Evolutionary conservation across 2,797 vertebrate genomes (phyloP).

Genomic region (Syngnathus acus): DNA sequence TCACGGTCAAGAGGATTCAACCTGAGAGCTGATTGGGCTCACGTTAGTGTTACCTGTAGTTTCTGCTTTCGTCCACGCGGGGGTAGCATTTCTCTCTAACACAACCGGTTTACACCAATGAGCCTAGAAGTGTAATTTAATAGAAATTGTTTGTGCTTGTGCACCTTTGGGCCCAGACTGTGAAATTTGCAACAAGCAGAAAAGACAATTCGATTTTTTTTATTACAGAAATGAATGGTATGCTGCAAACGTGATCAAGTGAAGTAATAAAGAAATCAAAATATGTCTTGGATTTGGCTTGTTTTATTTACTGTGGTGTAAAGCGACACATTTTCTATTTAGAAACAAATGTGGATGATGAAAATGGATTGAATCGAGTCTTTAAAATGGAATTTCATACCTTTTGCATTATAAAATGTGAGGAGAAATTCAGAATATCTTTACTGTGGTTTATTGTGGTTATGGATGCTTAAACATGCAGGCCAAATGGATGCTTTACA

Average conservation of each 20-base stretch:
- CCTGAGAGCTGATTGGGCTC: slow-evolving; percentile 12
- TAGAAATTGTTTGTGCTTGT: slow-evolving; percentile 17
- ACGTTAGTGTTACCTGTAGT: slow-evolving; percentile 34
- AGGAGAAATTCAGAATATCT: not conserved
- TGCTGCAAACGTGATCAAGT: slow-evolving; percentile 34
- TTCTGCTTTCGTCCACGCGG: slow-evolving; percentile 46
- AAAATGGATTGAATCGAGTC: too few species aligned
- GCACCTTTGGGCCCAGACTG: slow-evolving; percentile 38
- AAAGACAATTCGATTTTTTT: slow-evolving; percentile 37
- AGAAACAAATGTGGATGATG: not conserved
- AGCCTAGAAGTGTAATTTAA: slow-evolving; percentile 47
- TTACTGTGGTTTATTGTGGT: not conserved
- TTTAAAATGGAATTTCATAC: not conserved
- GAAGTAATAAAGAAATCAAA: slow-evolving; percentile 50
- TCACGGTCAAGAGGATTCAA: slow-evolving; percentile 1
- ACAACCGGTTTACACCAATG: slow-evolving; percentile 41
- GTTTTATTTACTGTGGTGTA: not conserved
- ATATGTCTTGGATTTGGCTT: too few species aligned
- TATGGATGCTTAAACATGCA: not conserved
- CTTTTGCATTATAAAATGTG: not conserved
- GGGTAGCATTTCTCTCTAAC: slow-evolving; percentile 35
- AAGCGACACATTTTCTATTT: not conserved
- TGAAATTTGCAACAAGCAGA: slow-evolving; percentile 29
- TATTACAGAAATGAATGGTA: slow-evolving; percentile 38
- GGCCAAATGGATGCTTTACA: not conserved